Percentiles rank a stretch among this genome's conserved stretches.
Evolutionary conservation across 1,140 invertebrate species (phyloP).

Genomic region (Drosophila pandora): DNA sequence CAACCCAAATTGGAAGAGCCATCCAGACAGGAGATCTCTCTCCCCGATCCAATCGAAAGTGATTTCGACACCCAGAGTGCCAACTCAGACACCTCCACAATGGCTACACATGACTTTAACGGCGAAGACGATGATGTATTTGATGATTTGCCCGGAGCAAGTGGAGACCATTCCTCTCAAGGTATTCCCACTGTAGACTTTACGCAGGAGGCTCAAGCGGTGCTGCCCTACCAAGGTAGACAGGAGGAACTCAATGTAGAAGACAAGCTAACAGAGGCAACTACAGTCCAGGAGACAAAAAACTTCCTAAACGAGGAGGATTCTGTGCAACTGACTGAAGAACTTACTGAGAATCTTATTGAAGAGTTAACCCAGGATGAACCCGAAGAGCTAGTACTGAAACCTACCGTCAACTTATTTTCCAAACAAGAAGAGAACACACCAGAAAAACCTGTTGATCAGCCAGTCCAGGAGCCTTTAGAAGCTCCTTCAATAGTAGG

Average conservation of each 20-base stretch:
- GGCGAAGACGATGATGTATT: conserved; percentile 32
- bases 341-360: not conserved
- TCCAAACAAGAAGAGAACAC: not conserved
- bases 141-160: conserved; percentile 37
- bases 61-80: conserved; percentile 45
- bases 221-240: not conserved
- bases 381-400: not conserved
- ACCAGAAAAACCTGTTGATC: not conserved
- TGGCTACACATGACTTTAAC: conserved; percentile 47
- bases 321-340: not conserved
- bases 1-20: not conserved
- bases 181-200: conserved; percentile 25
- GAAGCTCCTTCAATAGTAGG: not conserved
- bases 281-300: not conserved
- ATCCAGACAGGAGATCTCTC: not conserved
- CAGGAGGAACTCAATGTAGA: not conserved
- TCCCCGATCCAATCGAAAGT: not conserved
- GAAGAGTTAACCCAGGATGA: conserved; percentile 3
- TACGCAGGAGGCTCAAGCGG: conserved; percentile 39
- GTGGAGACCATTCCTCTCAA: conserved; percentile 35
- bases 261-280: not conserved
- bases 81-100: conserved; percentile 49
- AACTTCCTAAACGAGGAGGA: not conserved
- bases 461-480: not conserved
- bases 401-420: not conserved